Conservation (phyloP, 1,140 invertebrate species). For the Bilobella aurantiaca region DNA sequence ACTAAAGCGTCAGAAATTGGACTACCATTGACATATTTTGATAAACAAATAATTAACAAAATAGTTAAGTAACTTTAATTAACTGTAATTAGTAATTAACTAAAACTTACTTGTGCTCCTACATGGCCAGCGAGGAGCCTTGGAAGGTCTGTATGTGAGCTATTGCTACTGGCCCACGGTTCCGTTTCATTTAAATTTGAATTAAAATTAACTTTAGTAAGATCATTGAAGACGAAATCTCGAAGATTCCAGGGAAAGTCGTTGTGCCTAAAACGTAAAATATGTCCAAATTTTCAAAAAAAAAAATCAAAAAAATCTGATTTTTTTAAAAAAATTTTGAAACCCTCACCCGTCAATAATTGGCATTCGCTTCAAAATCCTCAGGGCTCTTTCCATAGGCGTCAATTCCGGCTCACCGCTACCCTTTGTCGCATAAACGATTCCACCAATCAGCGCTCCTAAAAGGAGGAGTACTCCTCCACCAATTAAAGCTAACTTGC, state of each 20-base stretch:
- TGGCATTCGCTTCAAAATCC: slow-evolving; percentile 7
- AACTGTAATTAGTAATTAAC: neutral
- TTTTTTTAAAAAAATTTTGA: no score
- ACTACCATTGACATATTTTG: no score
- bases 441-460: neutral
- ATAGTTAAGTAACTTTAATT: neutral
- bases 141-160: slow-evolving; percentile 27
- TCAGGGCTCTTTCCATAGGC: slow-evolving; percentile 1
- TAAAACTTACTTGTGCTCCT: slow-evolving; percentile 53
- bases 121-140: slow-evolving; percentile 57
- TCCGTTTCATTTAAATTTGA: slow-evolving; percentile 20
- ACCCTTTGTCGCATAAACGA: neutral
- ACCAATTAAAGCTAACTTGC: neutral
- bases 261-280: slow-evolving; percentile 20
- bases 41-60: no score
- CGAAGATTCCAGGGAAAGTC: slow-evolving; percentile 25
- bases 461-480: neutral
- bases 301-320: neutral
- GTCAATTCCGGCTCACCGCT: neutral
- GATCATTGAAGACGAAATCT: slow-evolving; percentile 19
- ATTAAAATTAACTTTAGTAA: slow-evolving; percentile 26
- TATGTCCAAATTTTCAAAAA: neutral
- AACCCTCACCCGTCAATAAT: slow-evolving; percentile 24
- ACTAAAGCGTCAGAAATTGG: no score
- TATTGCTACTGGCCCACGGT: slow-evolving; percentile 15